A percentile compares a stretch with the other conserved stretches of the same genome.
These are phyloP conservation scores for Pristis pectinata DNA, from an alignment of 2,797 vertebrate genomes.

Conservation along the genomic window DNA sequence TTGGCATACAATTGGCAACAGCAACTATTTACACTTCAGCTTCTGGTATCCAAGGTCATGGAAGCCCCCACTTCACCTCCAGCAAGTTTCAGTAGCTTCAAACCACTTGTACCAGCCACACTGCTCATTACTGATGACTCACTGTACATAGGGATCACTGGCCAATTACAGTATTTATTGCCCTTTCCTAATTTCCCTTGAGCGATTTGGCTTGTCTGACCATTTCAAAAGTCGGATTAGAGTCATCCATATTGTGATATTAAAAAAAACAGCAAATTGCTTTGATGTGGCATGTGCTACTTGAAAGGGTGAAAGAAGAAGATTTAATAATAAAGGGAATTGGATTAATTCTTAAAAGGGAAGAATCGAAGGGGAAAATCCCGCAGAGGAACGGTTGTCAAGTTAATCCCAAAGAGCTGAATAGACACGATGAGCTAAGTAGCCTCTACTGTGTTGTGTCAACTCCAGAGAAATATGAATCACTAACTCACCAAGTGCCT, in stretches of 20 bases:
- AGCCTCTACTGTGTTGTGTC: not conserved
- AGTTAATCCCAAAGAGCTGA: not conserved
- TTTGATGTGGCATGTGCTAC: not conserved
- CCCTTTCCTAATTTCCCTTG: not conserved
- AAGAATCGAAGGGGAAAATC: not conserved
- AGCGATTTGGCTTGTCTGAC: not conserved
- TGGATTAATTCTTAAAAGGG: not conserved
- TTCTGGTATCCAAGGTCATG: not conserved
- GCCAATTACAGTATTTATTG: not conserved
- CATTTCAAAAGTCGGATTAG: not conserved
- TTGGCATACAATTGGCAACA: not conserved
- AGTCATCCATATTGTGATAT: not conserved
- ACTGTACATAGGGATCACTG: not conserved
- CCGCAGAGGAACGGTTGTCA: not conserved
- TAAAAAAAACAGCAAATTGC: not conserved
- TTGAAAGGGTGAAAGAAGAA: not conserved
- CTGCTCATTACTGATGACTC: too few relatives aligned
- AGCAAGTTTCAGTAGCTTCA: not conserved
- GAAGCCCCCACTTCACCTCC: not conserved
- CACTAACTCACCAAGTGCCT: constrained; percentile 45
- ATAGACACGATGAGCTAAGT: not conserved
- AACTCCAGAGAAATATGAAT: not conserved
- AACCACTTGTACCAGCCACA: not conserved
- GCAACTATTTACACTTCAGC: not conserved
- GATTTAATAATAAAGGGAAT: not conserved